Evolutionary conservation across 2,113 vertebrate species (phyloP).

Genomic region (Hylia prasina): DNA sequence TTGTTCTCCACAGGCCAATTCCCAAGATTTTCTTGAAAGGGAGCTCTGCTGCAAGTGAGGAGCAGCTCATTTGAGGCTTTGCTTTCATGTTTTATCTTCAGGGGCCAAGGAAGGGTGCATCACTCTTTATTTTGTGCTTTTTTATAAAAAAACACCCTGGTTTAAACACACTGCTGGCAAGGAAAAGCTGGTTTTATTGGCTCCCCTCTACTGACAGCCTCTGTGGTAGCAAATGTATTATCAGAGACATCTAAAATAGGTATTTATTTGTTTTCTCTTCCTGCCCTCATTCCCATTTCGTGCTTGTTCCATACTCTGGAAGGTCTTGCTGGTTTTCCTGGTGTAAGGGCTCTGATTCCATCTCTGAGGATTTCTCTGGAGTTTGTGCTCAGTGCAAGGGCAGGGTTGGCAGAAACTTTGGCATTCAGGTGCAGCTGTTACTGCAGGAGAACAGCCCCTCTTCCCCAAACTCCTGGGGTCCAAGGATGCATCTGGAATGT

Average conservation of each 20-base stretch:
- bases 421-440: rapidly evolving
- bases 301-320: neutral
- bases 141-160: neutral
- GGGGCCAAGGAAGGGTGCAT: neutral
- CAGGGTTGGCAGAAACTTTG: neutral
- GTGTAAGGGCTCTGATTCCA: neutral
- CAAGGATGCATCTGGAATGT: neutral
- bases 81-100: neutral
- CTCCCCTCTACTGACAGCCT: neutral
- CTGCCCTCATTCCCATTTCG: neutral
- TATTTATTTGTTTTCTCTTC: neutral
- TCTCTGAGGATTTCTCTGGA: neutral
- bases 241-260: neutral
- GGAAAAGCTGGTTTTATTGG: neutral
- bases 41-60: neutral
- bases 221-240: neutral
- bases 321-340: neutral
- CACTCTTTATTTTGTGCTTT: neutral
- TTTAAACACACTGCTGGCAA: neutral
- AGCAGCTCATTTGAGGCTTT: neutral
- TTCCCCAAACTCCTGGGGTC: too few relatives aligned
- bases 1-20: neutral
- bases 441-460: neutral
- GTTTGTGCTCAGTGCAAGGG: neutral
- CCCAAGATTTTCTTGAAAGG: neutral